phyloP scores from a whole-genome alignment of 2,797 vertebrate species.

The Sternarchorhynchus goeldii region DNA sequence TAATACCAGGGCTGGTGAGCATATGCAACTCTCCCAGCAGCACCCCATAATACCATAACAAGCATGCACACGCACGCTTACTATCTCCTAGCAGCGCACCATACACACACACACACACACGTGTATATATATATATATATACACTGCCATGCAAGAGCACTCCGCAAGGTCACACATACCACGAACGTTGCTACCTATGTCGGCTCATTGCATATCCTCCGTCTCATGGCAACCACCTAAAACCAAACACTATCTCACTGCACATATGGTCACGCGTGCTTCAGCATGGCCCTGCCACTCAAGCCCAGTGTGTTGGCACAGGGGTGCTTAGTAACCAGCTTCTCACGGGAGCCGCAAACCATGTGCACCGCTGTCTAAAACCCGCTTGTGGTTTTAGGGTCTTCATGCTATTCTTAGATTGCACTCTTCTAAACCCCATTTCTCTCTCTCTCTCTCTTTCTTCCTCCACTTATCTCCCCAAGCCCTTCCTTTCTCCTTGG shows the following conservation, averaged over 20 bases:
- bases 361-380: neutral
- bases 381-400: constrained; percentile 1
- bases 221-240: constrained; percentile 12
- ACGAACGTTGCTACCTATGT: neutral
- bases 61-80: no score
- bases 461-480: no score
- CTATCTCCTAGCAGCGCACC: neutral
- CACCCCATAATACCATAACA: no score
- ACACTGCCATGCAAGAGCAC: neutral
- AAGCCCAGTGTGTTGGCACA: no score
- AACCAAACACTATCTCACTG: neutral
- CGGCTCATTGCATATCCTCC: no score
- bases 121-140: no score
- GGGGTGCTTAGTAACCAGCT: no score
- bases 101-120: neutral
- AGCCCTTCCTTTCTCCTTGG: neutral
- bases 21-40: no score
- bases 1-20: no score
- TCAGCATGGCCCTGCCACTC: no score
- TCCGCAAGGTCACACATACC: neutral
- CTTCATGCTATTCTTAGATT: constrained; percentile 28
- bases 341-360: neutral
- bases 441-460: constrained; percentile 9
- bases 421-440: no score
- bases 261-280: no score